A percentile compares a stretch with the other conserved stretches of the same genome.
These are phyloP conservation scores for Chrysolina haemoptera DNA, from an alignment of 2,888 invertebrate genomes.

Conservation along the genomic window DNA sequence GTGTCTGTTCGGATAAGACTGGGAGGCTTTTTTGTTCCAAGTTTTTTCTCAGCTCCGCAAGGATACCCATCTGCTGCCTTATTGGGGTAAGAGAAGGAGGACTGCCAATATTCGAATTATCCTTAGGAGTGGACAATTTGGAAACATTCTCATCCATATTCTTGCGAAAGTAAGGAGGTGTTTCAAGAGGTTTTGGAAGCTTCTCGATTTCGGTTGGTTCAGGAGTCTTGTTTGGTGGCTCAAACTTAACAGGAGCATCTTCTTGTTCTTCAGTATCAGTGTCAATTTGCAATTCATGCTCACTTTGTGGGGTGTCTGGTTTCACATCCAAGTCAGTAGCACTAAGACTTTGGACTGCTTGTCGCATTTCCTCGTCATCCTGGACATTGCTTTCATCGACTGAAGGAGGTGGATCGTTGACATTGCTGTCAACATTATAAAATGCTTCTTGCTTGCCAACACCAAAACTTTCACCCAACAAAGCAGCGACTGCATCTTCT, in stretches of 20 bases:
- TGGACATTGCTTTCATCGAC: conserved; percentile 84
- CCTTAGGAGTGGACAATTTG: conserved; percentile 49
- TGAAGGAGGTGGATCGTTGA: conserved; percentile 66
- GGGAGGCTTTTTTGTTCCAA: conserved; percentile 51
- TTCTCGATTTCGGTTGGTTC: conserved; percentile 31
- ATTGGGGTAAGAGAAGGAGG: conserved; percentile 68
- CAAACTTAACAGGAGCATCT: conserved; percentile 71
- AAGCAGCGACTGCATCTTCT: conserved; percentile 91
- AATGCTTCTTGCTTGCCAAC: conserved; percentile 71
- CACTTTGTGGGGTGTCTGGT: conserved; percentile 89
- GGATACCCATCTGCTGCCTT: conserved; percentile 53
- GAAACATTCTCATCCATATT: conserved; percentile 56
- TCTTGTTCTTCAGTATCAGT: conserved; percentile 87
- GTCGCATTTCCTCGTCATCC: conserved; percentile 87
- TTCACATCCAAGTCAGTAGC: conserved; percentile 80
- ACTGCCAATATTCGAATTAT: conserved; percentile 62
- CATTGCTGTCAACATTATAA: conserved; percentile 73
- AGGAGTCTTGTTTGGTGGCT: conserved; percentile 56
- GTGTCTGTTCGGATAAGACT: conserved; percentile 54
- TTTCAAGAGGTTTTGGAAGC: conserved; percentile 72
- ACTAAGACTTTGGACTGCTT: conserved; percentile 86
- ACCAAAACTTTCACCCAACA: conserved; percentile 89
- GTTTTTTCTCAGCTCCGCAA: conserved; percentile 48
- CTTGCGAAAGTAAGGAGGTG: conserved; percentile 72
- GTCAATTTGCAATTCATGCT: conserved; percentile 87